Evolutionary conservation across 2,888 invertebrate species (phyloP), one percentile per base, ranked within the genome.

Genomic region (Harpalus rubripes): DNA sequence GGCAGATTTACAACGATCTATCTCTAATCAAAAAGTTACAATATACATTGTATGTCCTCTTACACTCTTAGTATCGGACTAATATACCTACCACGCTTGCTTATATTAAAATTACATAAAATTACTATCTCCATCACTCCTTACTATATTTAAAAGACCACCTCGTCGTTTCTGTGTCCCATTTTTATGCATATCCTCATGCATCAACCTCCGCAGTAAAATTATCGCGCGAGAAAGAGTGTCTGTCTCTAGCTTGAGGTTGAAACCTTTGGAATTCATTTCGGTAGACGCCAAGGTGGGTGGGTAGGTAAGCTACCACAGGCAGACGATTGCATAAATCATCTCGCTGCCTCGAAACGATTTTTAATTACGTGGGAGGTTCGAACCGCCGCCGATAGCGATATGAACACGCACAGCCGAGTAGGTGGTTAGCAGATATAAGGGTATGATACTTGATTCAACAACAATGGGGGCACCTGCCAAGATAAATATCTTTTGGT

Each of bases 351-450:
- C 83, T 39, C 39, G 74, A 44, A 83, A 61, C 83, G 83, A 76
- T 83, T 83, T 83, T 83, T 83, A 83, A 83, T 83, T 83, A 83
- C 65, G 83, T 83, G 83, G 83, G 83, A 83, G 83, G 74, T 61
- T 61, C 72, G 12, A 59, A 58, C 58, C 56, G 65, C 26, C 41
- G 76, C 61, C 72, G 56, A 59, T 32, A 18, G 58, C 78, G 59
- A 59, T 58, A 15, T 26, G 68, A 68, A 68, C 68, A 68, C 68
- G 68, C 68, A 63, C 32, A 68, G 10, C 32, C 26, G 10, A 68
- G 32, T 32, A 39, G 39, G n/a, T 68, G 26, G 7, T 7, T 32
- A 68, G n/a, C 7, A 68, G 68, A 39, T 68, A 68, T 68, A 68
- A 68, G 39, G 39, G n/a, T 68, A 39, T 68, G 68, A 68, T 59